Percentiles rank a stretch among this genome's conserved stretches.
Conservation (phyloP, 1,140 invertebrate genomes). For the Trichomalopsis sarcophagae region DNA sequence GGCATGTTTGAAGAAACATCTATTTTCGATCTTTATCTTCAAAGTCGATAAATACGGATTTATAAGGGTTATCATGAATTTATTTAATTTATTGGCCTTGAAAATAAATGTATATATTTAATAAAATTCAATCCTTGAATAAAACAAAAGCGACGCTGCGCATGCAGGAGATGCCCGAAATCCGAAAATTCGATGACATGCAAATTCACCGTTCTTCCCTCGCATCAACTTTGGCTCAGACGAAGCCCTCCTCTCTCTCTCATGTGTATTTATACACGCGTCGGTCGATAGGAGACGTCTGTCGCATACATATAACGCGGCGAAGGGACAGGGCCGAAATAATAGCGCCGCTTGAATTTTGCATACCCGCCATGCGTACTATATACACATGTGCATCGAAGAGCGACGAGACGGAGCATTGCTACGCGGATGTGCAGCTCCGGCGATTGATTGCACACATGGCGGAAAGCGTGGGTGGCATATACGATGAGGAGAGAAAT, state of each 20-base stretch:
- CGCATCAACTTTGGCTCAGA: neutral
- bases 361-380: neutral
- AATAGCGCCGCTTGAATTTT: slow-evolving; percentile 13
- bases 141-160: no score
- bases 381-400: neutral
- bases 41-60: no score
- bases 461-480: neutral
- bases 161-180: neutral
- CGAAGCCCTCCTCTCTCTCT: neutral
- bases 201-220: neutral
- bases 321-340: slow-evolving; percentile 1
- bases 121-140: no score
- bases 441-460: slow-evolving; percentile 19
- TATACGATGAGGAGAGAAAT: neutral
- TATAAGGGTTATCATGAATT: no score
- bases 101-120: no score
- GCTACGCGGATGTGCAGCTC: neutral
- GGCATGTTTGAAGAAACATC: no score
- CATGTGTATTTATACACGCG: slow-evolving; percentile 29
- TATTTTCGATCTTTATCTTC: no score
- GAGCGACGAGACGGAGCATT: neutral
- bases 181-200: neutral
- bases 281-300: slow-evolving; percentile 65
- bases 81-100: no score
- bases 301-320: slow-evolving; percentile 27